Evolutionary conservation across 35 echinoderm and acorn worm species (phyloP).

Genomic region (Anneissia japonica): DNA sequence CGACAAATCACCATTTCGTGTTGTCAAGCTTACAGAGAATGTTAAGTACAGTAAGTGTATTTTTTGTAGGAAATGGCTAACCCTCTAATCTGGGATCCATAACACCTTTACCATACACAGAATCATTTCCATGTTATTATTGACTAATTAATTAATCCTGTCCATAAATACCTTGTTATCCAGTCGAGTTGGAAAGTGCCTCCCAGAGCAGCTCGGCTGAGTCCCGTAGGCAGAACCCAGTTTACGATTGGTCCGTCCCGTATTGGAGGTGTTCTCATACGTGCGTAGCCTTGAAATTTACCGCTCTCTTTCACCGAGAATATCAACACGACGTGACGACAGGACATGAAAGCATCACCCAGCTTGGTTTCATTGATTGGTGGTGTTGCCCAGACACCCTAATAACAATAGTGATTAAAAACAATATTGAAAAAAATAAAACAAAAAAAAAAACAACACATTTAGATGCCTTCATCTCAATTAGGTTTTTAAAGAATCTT

Average conservation of each 20-base stretch:
- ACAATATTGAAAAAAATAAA: too few relatives aligned
- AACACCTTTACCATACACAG: too few relatives aligned
- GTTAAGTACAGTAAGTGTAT: too few relatives aligned
- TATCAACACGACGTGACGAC: slow-evolving; percentile 71
- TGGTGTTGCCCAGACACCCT: slow-evolving; percentile 99
- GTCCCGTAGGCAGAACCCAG: slow-evolving; percentile 88
- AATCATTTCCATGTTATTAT: too few relatives aligned
- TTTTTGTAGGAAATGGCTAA: too few relatives aligned
- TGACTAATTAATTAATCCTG: too few relatives aligned
- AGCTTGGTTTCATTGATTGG: slow-evolving; percentile 89
- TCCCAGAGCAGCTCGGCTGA: slow-evolving; percentile 74
- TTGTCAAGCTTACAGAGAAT: too few relatives aligned
- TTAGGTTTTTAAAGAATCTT: too few relatives aligned
- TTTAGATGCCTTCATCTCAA: too few relatives aligned
- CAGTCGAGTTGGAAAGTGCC: slow-evolving; percentile 90
- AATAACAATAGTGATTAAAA: neutral
- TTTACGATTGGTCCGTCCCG: slow-evolving; percentile 77
- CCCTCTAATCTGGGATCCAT: too few relatives aligned
- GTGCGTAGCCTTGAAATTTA: slow-evolving; percentile 97
- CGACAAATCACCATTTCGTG: too few relatives aligned
- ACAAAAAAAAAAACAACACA: too few relatives aligned
- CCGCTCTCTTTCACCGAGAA: slow-evolving; percentile 98
- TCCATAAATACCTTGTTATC: slow-evolving; percentile 88
- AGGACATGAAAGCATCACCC: slow-evolving; percentile 73
- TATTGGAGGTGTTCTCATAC: slow-evolving; percentile 64